Conservation (phyloP, 1,140 invertebrate genomes). For the Periplaneta americana region DNA sequence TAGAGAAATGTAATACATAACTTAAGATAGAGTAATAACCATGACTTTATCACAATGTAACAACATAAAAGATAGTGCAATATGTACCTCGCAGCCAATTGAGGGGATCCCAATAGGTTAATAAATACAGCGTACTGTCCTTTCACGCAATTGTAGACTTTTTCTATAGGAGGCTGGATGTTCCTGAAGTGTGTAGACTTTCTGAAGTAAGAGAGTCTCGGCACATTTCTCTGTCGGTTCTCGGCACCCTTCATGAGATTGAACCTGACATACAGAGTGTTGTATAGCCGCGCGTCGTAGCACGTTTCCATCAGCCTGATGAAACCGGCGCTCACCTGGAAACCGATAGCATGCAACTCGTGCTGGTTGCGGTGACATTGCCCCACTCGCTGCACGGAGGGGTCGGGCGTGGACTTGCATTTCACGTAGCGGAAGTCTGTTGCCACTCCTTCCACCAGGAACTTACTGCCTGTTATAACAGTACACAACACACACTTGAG, state of each 20-base stretch:
- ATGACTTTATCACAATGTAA: too few relatives aligned
- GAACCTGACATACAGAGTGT: slow-evolving; percentile 21
- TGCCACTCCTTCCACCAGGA: too few relatives aligned
- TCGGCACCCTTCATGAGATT: slow-evolving; percentile 12
- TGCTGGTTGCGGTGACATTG: slow-evolving; percentile 11
- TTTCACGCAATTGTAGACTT: slow-evolving; percentile 22
- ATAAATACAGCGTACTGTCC: slow-evolving; percentile 21
- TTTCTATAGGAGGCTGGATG: slow-evolving; percentile 14
- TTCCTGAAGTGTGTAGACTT: slow-evolving; percentile 25
- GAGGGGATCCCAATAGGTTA: slow-evolving; percentile 29
- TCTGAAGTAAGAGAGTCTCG: slow-evolving; percentile 21
- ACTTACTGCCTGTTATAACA: too few relatives aligned
- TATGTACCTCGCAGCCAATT: too few relatives aligned
- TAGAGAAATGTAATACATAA: too few relatives aligned
- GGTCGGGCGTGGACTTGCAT: neutral
- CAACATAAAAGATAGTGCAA: too few relatives aligned
- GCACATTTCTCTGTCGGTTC: slow-evolving; percentile 11
- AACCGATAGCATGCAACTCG: slow-evolving; percentile 22
- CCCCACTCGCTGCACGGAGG: slow-evolving; percentile 14
- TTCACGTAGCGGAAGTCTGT: too few relatives aligned
- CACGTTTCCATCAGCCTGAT: slow-evolving; percentile 22
- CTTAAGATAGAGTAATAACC: too few relatives aligned
- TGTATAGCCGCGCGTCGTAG: slow-evolving; percentile 17
- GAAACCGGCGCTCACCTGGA: slow-evolving; percentile 16
- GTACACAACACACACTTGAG: too few relatives aligned